Conservation (phyloP, 2,888 invertebrate species). For the Drosophila kambysellisi region DNA sequence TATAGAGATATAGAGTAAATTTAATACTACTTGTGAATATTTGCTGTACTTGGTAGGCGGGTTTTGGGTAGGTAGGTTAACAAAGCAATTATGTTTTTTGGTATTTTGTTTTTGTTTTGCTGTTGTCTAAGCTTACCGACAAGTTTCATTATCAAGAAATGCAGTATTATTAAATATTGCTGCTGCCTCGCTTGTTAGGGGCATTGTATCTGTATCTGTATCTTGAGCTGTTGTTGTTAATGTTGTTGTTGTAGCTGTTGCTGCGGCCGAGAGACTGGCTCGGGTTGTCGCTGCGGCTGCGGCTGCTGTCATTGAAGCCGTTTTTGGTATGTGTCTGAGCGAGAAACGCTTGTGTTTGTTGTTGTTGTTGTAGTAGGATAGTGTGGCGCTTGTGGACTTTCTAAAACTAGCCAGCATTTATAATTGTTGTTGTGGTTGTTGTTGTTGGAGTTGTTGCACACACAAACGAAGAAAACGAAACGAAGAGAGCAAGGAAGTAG, state of each 20-base stretch:
- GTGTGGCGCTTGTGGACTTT: slow-evolving; percentile 80
- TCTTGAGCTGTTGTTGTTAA: slow-evolving; percentile 27
- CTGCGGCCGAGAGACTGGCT: slow-evolving; percentile 65
- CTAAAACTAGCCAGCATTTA: slow-evolving; percentile 80
- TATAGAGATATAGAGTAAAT: neutral
- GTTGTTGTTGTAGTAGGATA: slow-evolving; percentile 73
- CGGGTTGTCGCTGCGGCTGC: slow-evolving; percentile 45
- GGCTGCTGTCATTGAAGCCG: slow-evolving; percentile 67
- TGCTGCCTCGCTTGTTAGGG: slow-evolving; percentile 67
- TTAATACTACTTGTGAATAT: neutral
- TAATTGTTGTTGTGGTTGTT: slow-evolving; percentile 29
- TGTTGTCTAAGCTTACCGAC: slow-evolving; percentile 79
- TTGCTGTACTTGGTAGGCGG: neutral
- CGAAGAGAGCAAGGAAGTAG: neutral
- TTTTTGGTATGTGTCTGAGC: slow-evolving; percentile 81
- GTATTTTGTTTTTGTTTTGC: neutral
- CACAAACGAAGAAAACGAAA: slow-evolving; percentile 46
- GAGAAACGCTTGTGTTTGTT: slow-evolving; percentile 81
- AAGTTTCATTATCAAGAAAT: slow-evolving; percentile 77
- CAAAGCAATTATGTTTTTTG: neutral
- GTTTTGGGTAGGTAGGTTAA: neutral
- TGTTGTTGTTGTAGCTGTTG: slow-evolving; percentile 21
- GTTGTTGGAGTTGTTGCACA: slow-evolving; percentile 40
- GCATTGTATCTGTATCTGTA: slow-evolving; percentile 61
- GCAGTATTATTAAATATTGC: slow-evolving; percentile 76